These are phyloP conservation scores for Nomada hirtipes DNA, from an alignment of 2,888 invertebrate species.

Conservation along the genomic window DNA sequence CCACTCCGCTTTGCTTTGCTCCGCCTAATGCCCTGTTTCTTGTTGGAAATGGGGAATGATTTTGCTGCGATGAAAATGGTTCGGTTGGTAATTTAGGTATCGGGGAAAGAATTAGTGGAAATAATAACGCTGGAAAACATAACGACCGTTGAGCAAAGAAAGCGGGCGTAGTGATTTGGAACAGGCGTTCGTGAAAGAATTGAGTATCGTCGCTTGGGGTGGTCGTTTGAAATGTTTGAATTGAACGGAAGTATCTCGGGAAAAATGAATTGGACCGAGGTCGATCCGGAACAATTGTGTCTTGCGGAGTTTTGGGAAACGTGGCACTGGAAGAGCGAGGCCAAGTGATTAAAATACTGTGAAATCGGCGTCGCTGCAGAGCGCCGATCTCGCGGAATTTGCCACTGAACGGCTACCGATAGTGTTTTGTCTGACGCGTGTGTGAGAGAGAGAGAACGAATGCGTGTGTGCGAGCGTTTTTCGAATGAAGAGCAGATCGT, in stretches of 20 bases:
- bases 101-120: background rate
- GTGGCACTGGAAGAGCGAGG: too few relatives aligned
- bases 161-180: slow-evolving; percentile 1
- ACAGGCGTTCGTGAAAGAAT: background rate
- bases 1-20: background rate
- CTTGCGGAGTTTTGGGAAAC: background rate
- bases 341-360: too few relatives aligned
- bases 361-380: too few relatives aligned
- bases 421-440: too few relatives aligned
- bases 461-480: too few relatives aligned
- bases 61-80: background rate
- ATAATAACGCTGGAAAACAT: background rate
- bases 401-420: too few relatives aligned
- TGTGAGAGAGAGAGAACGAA: too few relatives aligned
- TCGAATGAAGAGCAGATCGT: too few relatives aligned
- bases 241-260: background rate
- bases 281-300: slow-evolving; percentile 1
- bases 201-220: slow-evolving; percentile 4
- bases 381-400: too few relatives aligned
- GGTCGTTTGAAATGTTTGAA: slow-evolving; percentile 21
- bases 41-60: background rate
- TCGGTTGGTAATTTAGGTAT: background rate
- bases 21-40: slow-evolving; percentile 9
- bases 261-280: slow-evolving; percentile 15
- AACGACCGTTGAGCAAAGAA: background rate